Evolutionary conservation across 1,140 invertebrate genomes (phyloP), one percentile per base, ranked within the genome.

Genomic region (Pogonomyrmex californicus): DNA sequence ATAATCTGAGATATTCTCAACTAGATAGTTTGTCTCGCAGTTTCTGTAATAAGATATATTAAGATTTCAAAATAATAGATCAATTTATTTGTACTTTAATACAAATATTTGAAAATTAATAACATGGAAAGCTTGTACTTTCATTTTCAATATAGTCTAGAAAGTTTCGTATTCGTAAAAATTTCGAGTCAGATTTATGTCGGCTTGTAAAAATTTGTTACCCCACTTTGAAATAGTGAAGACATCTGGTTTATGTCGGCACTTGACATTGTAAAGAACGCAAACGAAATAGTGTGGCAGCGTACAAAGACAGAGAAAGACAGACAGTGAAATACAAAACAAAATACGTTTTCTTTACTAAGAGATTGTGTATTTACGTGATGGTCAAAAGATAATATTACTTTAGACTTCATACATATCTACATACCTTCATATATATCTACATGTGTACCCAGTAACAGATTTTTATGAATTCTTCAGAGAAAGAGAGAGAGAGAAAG

Each of bases 361-460:
- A n/a, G 41, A 77, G 58, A 44, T 44, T 36, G 9, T 33, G 9
- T 77, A 7, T 49, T 47, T 58, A 76, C 23, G n/a, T 7, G 51
- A 36, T 12, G 7, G 4, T 68, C 36, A 49, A n/a, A 9, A 56
- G 23, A 33, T 60, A 70, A 78, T 81, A 44, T 56, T 70, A 56
- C n/a, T 77, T 60, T 41, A 56, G 14, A 47, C 65, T 49, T n/a
- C 30, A 70, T 41, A 12, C 6, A 12, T 68, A 33, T 51, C n/a
- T 79, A 63, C 41, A n/a, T 49, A 36, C 23, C 23, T 36, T 70
- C 30, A 70, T 41, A 12, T 3, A 12, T 68, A 33, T 51, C n/a
- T 79, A 63, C 41, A n/a, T 17, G 12, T 49, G 1, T 41, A 14
- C 10, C 2, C n/a, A 44, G 3, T n/a, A 41, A 41, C 12, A 12